Base-by-base conservation (phyloP, 2,113 vertebrate genomes). In the Pterophyllum scalare region DNA sequence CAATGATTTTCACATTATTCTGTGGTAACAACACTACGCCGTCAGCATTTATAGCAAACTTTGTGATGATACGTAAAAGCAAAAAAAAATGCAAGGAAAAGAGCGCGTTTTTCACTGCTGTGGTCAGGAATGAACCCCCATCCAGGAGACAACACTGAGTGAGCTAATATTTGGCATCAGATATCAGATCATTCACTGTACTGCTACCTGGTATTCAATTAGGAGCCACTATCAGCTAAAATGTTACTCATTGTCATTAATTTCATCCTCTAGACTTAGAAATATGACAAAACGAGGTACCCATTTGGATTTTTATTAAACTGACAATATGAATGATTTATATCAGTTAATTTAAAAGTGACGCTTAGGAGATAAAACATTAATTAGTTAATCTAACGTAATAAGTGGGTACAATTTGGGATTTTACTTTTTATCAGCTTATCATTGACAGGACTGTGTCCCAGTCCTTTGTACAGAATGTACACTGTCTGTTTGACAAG, bases 181-280 rank as follows among this genome's bases (percentile, higher is more conserved):
- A 70, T 31, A 49, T 70, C 24, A 52, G 8, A 20, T 72, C 46
- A 33, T 52, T 70, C 43, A 13, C 17, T 70, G 24, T 31, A 8
- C 43, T 52, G 54, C 59, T 61, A 59, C 43, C 77, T 81, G 33
- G 10, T 31, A 19, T 64, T 59, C 49, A 83, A 35, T 83, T 59
- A 77, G 56, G 17, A 83, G 33, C 62, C 59, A 17, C 6, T 56
- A 79, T 72, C 67, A 7, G 57, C 75, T 24, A 13, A 62, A 5
- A 90, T 87, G 75, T 81, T 40, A 75, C 59, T 80, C 49, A 56
- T 26, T 33, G 4, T 26, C 22, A 65, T 82, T 72, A 8, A 59
- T 64, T 76, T 83, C 3, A 59, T 72, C 33, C 17, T 85, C 56
- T 26, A 28, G 0, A 22, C 56, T 79, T 40, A 17, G n/a, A 59